These are phyloP conservation scores for Exocentrus adspersus DNA, from an alignment of 2,888 invertebrate species.

Conservation along the genomic window DNA sequence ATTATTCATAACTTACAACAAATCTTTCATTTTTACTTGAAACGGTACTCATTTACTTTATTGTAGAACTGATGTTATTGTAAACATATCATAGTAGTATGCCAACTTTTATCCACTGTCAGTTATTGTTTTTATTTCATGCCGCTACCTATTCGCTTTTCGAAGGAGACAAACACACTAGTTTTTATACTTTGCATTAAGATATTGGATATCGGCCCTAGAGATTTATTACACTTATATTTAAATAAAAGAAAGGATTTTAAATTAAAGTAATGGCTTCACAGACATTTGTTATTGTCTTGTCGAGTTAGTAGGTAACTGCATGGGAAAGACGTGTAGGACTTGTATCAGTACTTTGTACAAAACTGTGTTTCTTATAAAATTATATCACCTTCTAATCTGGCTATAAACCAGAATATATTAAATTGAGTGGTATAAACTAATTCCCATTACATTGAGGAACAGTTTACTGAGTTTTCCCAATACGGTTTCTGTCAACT, in stretches of 20 bases:
- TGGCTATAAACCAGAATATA: not conserved
- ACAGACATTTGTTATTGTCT: not conserved
- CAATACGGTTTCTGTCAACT: slow-evolving; percentile 44
- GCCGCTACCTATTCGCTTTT: slow-evolving; percentile 34
- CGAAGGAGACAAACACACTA: slow-evolving; percentile 36
- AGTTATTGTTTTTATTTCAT: slow-evolving; percentile 20
- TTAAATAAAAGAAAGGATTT: slow-evolving; percentile 34
- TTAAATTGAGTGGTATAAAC: not conserved
- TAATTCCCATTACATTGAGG: no score
- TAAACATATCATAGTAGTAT: no score
- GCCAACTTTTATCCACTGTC: no score
- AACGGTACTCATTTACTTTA: no score
- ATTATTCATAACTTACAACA: no score
- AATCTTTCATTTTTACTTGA: no score
- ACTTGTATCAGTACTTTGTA: no score
- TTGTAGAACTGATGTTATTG: no score
- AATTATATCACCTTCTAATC: not conserved
- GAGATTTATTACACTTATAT: slow-evolving; percentile 38
- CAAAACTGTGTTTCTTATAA: no score
- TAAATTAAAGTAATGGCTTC: slow-evolving; percentile 35
- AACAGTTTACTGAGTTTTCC: slow-evolving; percentile 17
- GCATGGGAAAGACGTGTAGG: no score
- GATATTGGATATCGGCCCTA: slow-evolving; percentile 39
- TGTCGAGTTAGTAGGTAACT: not conserved
- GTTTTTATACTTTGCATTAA: slow-evolving; percentile 40